Conservation (phyloP, 2,797 vertebrate genomes). For the Crypturellus tataupa region DNA sequence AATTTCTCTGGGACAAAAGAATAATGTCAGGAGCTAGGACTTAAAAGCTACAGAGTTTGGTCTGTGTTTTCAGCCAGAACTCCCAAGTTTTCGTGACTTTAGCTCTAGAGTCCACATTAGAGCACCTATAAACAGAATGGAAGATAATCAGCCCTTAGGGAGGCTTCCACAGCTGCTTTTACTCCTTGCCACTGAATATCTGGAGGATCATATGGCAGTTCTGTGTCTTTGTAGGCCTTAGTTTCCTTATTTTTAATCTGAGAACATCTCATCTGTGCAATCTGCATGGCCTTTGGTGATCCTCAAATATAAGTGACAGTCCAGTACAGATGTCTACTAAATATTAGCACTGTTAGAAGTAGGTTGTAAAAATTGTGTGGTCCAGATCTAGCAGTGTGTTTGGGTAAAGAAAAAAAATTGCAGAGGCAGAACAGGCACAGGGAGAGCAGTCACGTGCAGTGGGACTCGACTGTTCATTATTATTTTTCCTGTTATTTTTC, state of each 20-base stretch:
- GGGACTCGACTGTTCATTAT: neutral
- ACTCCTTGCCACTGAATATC: neutral
- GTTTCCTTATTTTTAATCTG: neutral
- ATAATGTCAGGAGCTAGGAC: neutral
- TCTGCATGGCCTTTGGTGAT: neutral
- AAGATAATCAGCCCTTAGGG: neutral
- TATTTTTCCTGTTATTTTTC: conserved; percentile 27
- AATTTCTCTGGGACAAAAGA: conserved; percentile 2
- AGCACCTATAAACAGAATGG: neutral
- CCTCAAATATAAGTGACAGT: neutral
- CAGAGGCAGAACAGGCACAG: neutral
- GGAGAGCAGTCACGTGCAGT: neutral
- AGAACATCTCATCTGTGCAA: neutral
- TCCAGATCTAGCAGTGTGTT: neutral
- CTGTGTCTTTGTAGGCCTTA: neutral
- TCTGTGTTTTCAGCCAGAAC: accelerated
- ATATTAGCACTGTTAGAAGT: neutral
- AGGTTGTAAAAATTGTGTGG: neutral
- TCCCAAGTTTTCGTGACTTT: neutral
- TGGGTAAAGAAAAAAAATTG: neutral
- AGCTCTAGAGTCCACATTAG: neutral
- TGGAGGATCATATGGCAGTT: neutral
- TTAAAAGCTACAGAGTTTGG: neutral
- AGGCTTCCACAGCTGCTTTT: accelerated
- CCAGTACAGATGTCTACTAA: neutral